A percentile compares a stretch with the other conserved stretches of the same genome.
Evolutionary conservation across 2,888 invertebrate species (phyloP).

Genomic region (Quadroppia sp.): DNA sequence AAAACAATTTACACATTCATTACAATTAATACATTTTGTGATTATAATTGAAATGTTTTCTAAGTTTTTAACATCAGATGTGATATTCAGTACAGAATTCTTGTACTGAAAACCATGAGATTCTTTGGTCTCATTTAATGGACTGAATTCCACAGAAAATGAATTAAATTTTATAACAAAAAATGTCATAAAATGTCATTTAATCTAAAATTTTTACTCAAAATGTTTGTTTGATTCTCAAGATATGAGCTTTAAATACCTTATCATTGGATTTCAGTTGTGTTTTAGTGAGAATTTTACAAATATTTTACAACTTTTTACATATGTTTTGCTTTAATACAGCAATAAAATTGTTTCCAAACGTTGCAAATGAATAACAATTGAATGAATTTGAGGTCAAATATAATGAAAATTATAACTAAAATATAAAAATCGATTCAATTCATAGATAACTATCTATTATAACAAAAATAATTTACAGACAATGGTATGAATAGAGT

Average conservation of each 20-base stretch:
- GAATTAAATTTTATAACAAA: too few relatives aligned
- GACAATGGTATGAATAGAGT: neutral
- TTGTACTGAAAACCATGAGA: neutral
- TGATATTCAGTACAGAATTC: neutral
- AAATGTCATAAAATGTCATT: too few relatives aligned
- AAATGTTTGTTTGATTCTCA: neutral
- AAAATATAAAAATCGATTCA: too few relatives aligned
- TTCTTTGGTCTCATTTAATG: neutral
- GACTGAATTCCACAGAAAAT: too few relatives aligned
- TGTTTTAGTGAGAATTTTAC: neutral
- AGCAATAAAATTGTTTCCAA: neutral
- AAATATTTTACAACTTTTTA: constrained; percentile 7
- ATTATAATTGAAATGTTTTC: neutral
- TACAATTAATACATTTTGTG: neutral
- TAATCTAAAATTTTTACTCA: too few relatives aligned
- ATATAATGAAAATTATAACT: too few relatives aligned
- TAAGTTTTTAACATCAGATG: neutral
- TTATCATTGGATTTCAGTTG: neutral
- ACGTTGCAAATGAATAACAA: neutral
- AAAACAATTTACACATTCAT: neutral
- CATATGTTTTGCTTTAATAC: neutral
- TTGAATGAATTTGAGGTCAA: neutral
- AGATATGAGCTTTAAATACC: too few relatives aligned
- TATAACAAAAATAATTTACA: neutral
- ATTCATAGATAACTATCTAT: too few relatives aligned